Base-by-base conservation (phyloP, 1,140 invertebrate genomes). In the Pemphigus obesinymphae region DNA sequence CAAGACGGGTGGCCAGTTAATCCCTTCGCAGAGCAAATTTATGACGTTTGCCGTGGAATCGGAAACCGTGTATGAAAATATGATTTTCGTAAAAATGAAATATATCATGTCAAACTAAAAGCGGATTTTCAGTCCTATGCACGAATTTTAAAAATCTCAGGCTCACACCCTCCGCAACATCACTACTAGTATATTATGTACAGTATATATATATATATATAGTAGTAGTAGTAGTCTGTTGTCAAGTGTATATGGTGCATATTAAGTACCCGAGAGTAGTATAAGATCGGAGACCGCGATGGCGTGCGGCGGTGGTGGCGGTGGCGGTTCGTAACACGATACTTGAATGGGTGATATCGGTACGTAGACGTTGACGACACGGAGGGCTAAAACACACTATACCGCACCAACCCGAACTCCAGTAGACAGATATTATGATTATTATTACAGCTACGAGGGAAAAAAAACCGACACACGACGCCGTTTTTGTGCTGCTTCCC, bases 401-500 rank as follows among this genome's bases (percentile, higher is more conserved):
- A 73, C 70, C n/a, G n/a, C n/a, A n/a, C n/a, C 70, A 29, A 45
- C 70, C 45, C 8, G 26, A 73, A 73, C 26, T 53, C n/a, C 23
- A 37, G 40, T 43, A 45, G 66, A 70, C 34, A 31, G 37, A 70
- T 68, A 68, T 70, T 70, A 23, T 48, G 26, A 48, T 40, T 3
- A n/a, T n/a, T n/a, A n/a, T n/a, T n/a, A n/a, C n/a, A n/a, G n/a
- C n/a, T n/a, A 40, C 3, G 37, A 40, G 43, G 4, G 20, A 31
- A 48, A 29, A 72, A 40, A 72, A 73, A 31, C 8, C 70, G 70
- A 73, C 70, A 73, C 70, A 73, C 43, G 70, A 73, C 26, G 23
- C 70, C 43, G 70, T 73, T 73, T 50, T 73, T 73, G 68, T 72
- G 68, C 68, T 72, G 68, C 68, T 72, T 72, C 68, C 68, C 68